Base-by-base conservation (phyloP, 30 jellyfish, hydroid and myxozoan species). In the Chrysaora quinquecirrha region DNA sequence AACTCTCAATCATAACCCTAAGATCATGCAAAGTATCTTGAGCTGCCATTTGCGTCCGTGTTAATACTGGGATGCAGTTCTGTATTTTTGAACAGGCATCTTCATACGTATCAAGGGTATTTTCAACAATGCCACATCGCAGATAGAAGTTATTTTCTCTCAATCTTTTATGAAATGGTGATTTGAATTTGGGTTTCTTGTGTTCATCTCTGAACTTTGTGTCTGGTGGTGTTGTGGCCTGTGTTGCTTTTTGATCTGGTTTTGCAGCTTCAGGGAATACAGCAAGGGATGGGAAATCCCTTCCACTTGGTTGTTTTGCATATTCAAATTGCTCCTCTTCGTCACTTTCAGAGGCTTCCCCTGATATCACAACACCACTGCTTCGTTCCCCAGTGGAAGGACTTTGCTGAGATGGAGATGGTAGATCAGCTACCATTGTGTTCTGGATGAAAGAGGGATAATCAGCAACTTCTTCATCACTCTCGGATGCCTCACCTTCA, bases 341-440 rank as follows among this genome's bases (percentile, higher is more conserved):
- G 48, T 90, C 97, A 30, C 96, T 90, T 70, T 90, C 97, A 0
- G 96, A 84, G 14, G 97, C 97, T 48, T 90, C 97, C 70, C 97
- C 97, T 20, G 97, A 90, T 1, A 90, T 83, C 32, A 90, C 97
- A 61, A 90, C 96, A 2, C 97, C 90, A 63, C 97, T 82, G 93
- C 91, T 88, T 29, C 93, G 91, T 28, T 64, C 95, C 2, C 48
- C 91, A 30, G 23, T 30, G 34, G 10, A 3, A 24, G 34, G 27
- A 1, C 63, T 82, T 34, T 25, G 76, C 38, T 27, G 30, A 0
- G 93, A 19, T 35, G 77, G 31, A 25, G 84, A 34, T 0, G 89
- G 83, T 9, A 72, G 71, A 21, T 84, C 96, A 7, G 86, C 78
- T 7, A 73, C 90, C 96, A 84, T 90, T 2, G 96, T 76, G 73